Evolutionary conservation across 2,888 invertebrate species (phyloP), one percentile per base, ranked within the genome.

Genomic region (Onchidella celtica): DNA sequence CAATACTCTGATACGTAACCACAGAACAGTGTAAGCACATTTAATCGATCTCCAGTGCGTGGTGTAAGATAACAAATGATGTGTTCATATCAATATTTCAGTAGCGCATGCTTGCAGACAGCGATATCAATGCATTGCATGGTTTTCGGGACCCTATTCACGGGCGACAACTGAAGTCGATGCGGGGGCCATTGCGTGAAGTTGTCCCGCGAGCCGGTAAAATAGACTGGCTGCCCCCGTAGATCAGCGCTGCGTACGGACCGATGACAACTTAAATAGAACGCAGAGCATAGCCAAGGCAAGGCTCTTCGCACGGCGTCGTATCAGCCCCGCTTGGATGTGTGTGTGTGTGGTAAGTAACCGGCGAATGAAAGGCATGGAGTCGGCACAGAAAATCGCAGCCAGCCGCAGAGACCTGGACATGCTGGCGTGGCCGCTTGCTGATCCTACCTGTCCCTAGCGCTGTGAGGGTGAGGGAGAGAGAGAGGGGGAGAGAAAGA

Each of bases 371-470:
- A 34, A 34, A 32, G 57, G 21, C 34, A n/a, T 14, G 11, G 21
- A 11, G 72, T 9, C 32, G 14, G 32, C 55, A n/a, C n/a, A n/a
- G n/a, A 55, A 32, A 72, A 55, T 72, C 17, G n/a, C 36, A 47
- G 72, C 72, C 57, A 55, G 57, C 55, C 21, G 57, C 32, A n/a
- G 21, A 21, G 72, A 72, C 3, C 57, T 32, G 32, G 72, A 57
- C 72, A 72, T 57, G 38, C 34, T 29, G 4, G 27, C 29, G 55
- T n/a, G 55, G 38, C 21, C n/a, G n/a, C n/a, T n/a, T n/a, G n/a
- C n/a, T n/a, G n/a, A 40, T 40, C 72, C 32, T 72, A 72, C 72
- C 72, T 72, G 72, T 55, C 72, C 72, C 55, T 47, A 69, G 21
- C 40, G 55, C 72, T 38, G 32, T 14, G 32, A 72, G 24, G n/a